Base-by-base conservation (phyloP, 2,888 invertebrate species). In the Xestia sexstrigata region DNA sequence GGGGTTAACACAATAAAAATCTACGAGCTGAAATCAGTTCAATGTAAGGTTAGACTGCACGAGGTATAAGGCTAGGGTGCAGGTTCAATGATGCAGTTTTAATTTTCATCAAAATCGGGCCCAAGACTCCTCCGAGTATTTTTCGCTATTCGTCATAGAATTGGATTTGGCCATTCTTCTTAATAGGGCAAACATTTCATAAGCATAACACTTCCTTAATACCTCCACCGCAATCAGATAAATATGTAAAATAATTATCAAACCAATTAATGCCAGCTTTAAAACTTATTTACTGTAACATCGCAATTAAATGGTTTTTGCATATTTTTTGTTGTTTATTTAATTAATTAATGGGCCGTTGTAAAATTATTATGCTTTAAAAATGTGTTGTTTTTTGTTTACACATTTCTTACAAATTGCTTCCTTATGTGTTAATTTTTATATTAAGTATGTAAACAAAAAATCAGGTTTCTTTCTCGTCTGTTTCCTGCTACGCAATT, bases 261-360 rank as follows among this genome's bases (percentile, higher is more conserved):
- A 65, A 79, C 47, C 47, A 79, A 77, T 69, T 77, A 69, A 47
- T 68, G 23, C 20, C n/a, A 65, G 30, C 42, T 65, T 78, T n/a
- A 66, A 65, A 76, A 55, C 11, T 35, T 52, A 47, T 69, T 68
- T 68, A 69, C 65, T 55, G 15, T 47, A 55, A 42, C 65, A 86
- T 65, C 35, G 67, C 58, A 74, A 84, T 80, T 80, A 85, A 72
- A 75, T 84, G 23, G 73, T 74, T 75, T 79, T 84, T 80, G 55
- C 68, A 45, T 45, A 20, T 39, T 73, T 82, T 78, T 65, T 73
- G 63, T 71, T 26, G 8, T 66, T 72, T 71, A 70, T 55, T 62
- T 55, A 73, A 76, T 73, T 49, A 77, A 60, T 86, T 84, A 83
- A 83, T 74, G 74, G 15, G 39, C 60, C 70, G 49, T 60, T 63